A percentile compares a stretch with the other conserved stretches of the same genome.
Evolutionary conservation across 2,113 vertebrate genomes (phyloP).

Genomic region (Gallinago undulata): DNA sequence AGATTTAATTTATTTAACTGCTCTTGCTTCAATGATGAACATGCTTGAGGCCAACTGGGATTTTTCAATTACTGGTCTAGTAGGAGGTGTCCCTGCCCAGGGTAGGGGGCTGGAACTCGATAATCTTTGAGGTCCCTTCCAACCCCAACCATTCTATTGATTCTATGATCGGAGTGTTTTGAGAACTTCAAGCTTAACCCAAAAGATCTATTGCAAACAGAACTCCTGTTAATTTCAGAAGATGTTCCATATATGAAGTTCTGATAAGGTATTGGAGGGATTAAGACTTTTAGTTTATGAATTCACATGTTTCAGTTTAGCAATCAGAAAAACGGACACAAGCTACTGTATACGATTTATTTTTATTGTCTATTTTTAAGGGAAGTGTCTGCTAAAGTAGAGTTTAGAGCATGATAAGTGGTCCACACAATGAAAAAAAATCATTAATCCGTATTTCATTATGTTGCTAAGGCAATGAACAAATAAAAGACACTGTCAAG

Average conservation of each 20-base stretch:
- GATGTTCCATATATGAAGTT: not conserved
- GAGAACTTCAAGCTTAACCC: not conserved
- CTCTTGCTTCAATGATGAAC: not conserved
- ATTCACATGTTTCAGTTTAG: not conserved
- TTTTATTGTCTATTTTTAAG: constrained; percentile 69
- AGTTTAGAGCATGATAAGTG: constrained; percentile 13
- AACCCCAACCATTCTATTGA: no score
- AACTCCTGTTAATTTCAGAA: not conserved
- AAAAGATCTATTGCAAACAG: not conserved
- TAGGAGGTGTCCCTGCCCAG: no score
- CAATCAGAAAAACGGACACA: constrained; percentile 1
- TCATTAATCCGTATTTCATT: not conserved
- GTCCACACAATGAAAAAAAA: constrained; percentile 23
- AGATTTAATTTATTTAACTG: not conserved
- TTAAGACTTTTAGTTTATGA: not conserved
- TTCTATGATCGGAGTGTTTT: not conserved
- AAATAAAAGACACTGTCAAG: constrained; percentile 4
- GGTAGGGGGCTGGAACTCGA: no score
- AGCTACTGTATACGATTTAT: not conserved
- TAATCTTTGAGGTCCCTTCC: no score
- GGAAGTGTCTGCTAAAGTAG: constrained; percentile 1
- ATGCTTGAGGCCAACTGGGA: not conserved
- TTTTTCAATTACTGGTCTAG: not conserved
- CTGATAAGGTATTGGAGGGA: not conserved
- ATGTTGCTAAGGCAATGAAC: constrained; percentile 21